These are phyloP conservation scores for Smittia sp. DNA, from an alignment of 2,888 invertebrate genomes.

Conservation along the genomic window DNA sequence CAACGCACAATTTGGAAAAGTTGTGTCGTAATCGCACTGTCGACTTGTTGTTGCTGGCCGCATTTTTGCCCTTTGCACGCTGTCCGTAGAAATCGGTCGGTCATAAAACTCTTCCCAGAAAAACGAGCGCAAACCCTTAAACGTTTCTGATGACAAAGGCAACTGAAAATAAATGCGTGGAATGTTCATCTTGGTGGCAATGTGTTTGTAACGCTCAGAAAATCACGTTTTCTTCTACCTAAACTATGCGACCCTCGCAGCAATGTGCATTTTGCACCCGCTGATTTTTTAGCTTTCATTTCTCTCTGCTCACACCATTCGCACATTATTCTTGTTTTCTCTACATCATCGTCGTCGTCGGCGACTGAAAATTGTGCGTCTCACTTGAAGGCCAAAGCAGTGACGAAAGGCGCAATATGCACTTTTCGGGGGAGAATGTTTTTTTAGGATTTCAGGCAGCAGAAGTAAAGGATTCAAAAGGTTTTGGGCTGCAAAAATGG, in stretches of 20 bases:
- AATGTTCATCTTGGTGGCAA: slow-evolving; percentile 19
- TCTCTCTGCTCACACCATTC: slow-evolving; percentile 12
- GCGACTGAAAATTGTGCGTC: neutral
- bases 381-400: slow-evolving; percentile 10
- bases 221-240: slow-evolving; percentile 27
- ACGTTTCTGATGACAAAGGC: slow-evolving; percentile 8
- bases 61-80: slow-evolving; percentile 11
- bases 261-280: slow-evolving; percentile 28
- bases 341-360: neutral
- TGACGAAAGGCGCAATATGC: slow-evolving; percentile 26
- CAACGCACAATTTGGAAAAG: neutral
- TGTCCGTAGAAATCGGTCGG: slow-evolving; percentile 23
- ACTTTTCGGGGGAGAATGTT: slow-evolving; percentile 4
- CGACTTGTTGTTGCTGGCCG: neutral
- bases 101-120: slow-evolving; percentile 15
- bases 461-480: no score
- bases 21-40: neutral
- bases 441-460: no score
- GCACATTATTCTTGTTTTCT: slow-evolving; percentile 11
- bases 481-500: no score
- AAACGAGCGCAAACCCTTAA: slow-evolving; percentile 20
- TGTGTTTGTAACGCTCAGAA: neutral
- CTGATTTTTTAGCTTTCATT: slow-evolving; percentile 29
- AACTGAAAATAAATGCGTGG: slow-evolving; percentile 25
- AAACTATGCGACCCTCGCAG: slow-evolving; percentile 28